Conservation (phyloP, 1,140 invertebrate genomes). For the Caenorhabditis elegans region WBcel235 BX284602.5:12913001-12913500, state of each 20-base stretch:
- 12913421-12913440: too few relatives aligned
- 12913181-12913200: not conserved
- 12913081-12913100: not conserved
- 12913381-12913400: too few relatives aligned
- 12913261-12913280: not conserved
- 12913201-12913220: constrained; percentile 1
- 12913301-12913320: constrained; percentile 12
- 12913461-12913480: too few relatives aligned
- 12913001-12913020: too few relatives aligned
- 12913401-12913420: too few relatives aligned
- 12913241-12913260: too few relatives aligned
- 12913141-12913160: not conserved
- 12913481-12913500: too few relatives aligned
- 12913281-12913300: not conserved
- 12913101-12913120: not conserved
- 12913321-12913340: not conserved
- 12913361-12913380: too few relatives aligned
- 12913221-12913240: not conserved
- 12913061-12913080: not conserved
- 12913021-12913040: too few relatives aligned
- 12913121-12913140: not conserved
- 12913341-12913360: constrained; percentile 17
- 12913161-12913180: not conserved
- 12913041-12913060: constrained; percentile 19
- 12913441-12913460: too few relatives aligned